These are phyloP conservation scores for Dinothrombium tinctorium DNA, from an alignment of 1,140 invertebrate genomes.

Conservation along the genomic window DNA sequence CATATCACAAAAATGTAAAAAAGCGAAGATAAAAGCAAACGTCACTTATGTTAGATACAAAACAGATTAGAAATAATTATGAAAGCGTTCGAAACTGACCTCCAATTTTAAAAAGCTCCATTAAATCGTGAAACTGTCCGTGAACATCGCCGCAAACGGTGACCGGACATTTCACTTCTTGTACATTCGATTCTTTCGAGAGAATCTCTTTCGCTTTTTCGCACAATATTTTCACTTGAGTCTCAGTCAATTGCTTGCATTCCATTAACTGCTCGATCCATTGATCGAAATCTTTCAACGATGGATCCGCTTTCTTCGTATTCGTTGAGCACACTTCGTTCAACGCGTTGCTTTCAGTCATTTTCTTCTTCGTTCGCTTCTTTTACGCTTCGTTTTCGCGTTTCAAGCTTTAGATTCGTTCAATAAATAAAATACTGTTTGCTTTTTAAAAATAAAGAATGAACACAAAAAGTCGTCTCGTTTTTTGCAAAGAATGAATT, in stretches of 20 bases:
- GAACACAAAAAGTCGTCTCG: too few relatives aligned
- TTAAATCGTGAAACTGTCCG: conserved; percentile 98
- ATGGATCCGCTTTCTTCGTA: background rate
- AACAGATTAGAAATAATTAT: too few relatives aligned
- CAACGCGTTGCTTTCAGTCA: conserved; percentile 1
- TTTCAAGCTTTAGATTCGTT: too few relatives aligned
- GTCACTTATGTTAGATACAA: too few relatives aligned
- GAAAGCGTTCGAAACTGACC: conserved; percentile 33
- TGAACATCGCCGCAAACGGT: conserved; percentile 93
- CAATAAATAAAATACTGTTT: too few relatives aligned
- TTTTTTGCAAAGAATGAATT: too few relatives aligned
- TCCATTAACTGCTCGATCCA: conserved; percentile 99
- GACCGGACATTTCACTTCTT: conserved; percentile 90
- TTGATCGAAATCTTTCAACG: conserved; percentile 76
- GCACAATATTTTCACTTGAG: conserved; percentile 97
- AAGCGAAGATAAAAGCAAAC: too few relatives aligned
- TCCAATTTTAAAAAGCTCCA: conserved; percentile 98
- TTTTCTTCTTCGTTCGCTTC: too few relatives aligned
- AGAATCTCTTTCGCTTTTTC: conserved; percentile 99
- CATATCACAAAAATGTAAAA: too few relatives aligned
- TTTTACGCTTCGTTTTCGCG: too few relatives aligned
- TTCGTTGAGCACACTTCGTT: background rate
- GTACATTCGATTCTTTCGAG: conserved; percentile 95
- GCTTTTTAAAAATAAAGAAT: too few relatives aligned
- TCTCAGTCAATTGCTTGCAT: conserved; percentile 98